Evolutionary conservation across 1,140 invertebrate genomes (phyloP), one percentile per base, ranked within the genome.

Genomic region (Tetramorium simillimum): DNA sequence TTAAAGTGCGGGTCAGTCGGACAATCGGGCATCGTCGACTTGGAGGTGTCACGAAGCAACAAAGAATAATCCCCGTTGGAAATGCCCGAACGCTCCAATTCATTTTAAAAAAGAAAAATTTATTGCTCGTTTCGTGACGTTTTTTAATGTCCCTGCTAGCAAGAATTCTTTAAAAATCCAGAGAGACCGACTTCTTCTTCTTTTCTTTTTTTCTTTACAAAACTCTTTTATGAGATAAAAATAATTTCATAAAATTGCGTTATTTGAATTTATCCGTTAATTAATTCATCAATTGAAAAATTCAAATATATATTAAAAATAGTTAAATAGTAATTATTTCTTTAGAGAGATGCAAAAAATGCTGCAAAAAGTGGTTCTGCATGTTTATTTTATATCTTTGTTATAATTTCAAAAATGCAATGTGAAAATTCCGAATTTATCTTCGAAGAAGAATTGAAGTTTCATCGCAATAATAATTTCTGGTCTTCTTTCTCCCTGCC

Each of bases 51-150:
- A 58, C 53, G 51, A 16, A 58, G 7, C 53, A 43, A 76, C 21
- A 24, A 60, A 43, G 16, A 76, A 76, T 40, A 58, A 60, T 60
- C 21, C 14, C 10, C 21, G n/a, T 60, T 28, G 16, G 4, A 12
- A 3, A 43, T 28, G 43, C 43, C 18, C n/a, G 12, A 78, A 65
- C 28, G 43, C 21, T 18, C 33, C 21, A 16, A 40, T 60, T 58
- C n/a, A 28, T 60, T 75, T 75, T 24, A 60, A 75, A 24, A 33
- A n/a, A 75, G n/a, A 24, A 24, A 75, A 40, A 76, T 40, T 18
- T 58, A 4, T 63, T 46, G 12, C 40, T 16, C 2, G 3, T 63
- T 33, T 33, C 14, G 14, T 33, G 14, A 7, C 21, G 0, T 18
- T 46, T 33, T 12, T 24, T 49, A 33, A 63, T 16, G 24, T n/a